Evolutionary conservation across 2,888 invertebrate species (phyloP), one percentile per base, ranked within the genome.

Genomic region (Rambutsinella grinnellia): DNA sequence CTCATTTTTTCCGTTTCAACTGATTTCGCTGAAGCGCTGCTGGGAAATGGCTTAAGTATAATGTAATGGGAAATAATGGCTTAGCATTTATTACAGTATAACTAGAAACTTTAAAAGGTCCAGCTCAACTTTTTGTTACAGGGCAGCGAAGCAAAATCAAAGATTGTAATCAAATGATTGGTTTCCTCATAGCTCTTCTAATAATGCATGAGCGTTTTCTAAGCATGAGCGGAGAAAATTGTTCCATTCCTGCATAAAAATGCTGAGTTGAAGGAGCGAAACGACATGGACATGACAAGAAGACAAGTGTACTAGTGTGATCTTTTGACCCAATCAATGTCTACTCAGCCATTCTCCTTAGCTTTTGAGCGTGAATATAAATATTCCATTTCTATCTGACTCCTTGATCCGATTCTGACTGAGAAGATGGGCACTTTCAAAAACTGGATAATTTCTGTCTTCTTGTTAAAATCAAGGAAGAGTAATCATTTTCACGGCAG

Each of bases 161-260:
- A 72, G 72, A 72, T 72, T 65, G 65, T 72, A 72, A 72, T 72
- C 72, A 72, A 72, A 72, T 72, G 72, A 72, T 72, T 72, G 65
- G 65, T 58, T 65, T 27, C 56, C 57, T n/a, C n/a, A n/a, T n/a
- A n/a, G 24, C 17, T 56, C 6, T n/a, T 56, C 17, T 56, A n/a
- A 36, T 36, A 36, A 36, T 8, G 36, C 36, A 36, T 36, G 36
- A 13, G 13, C 36, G 13, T 36, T 36, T 56, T 23, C 17, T 56
- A 26, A 24, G 21, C 13, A 24, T 56, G 36, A 36, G 36, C 36
- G 13, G 36, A 36, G 13, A 36, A 36, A 36, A 13, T 36, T 5
- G 13, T 8, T 36, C 36, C 36, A 36, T 44, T 10, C 44, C 44
- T 44, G 44, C 13, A n/a, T n/a, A n/a, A n/a, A n/a, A 49, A 8